Evolutionary conservation across 2,888 invertebrate genomes (phyloP), one percentile per base, ranked within the genome.

Genomic region (Folsomia candida): DNA sequence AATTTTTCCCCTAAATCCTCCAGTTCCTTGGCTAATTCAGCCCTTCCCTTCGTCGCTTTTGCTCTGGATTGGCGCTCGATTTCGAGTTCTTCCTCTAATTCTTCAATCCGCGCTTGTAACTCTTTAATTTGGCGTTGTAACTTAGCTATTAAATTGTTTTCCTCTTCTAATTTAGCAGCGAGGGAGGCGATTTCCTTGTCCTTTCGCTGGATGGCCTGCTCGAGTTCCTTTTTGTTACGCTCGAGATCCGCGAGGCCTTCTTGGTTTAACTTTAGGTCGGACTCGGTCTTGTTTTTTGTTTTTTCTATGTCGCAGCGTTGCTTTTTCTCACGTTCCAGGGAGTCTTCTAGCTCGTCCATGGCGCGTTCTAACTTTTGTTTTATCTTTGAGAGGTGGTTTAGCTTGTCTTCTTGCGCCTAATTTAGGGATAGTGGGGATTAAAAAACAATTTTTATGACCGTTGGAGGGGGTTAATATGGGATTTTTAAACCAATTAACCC

Each of bases 291-390:
- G 86, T 97, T 91, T 89, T 97, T 97, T 83, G 91, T 88, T 88
- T 99, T 99, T 86, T 99, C 99, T 82, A 97, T 92, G 85, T 99
- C 99, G 81, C 91, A 96, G 81, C 89, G 93, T 82, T 95, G 89
- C 87, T 98, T 97, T 94, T 99, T 99, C 87, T 99, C 99, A 82
- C 98, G 93, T 87, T 98, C 98, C 81, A 99, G 88, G 72, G 95
- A 95, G 85, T 99, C 99, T 85, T 99, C 98, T 81, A 99, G 89
- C 85, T 97, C 97, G 85, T 99, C 98, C 79, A 99, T 89, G 82
- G 96, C 97, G 86, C 96, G 94, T 86, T 99, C 98, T 84, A 99
- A 89, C 87, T 99, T 99, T 83, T 94, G 91, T 88, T 99, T 99
- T 81, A 99, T 95, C 87, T 99, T 98, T 90, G 94, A 97, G 85